Evolutionary conservation across 2,113 vertebrate genomes (phyloP), one percentile per base, ranked within the genome.

Genomic region (Paratilapia polleni): DNA sequence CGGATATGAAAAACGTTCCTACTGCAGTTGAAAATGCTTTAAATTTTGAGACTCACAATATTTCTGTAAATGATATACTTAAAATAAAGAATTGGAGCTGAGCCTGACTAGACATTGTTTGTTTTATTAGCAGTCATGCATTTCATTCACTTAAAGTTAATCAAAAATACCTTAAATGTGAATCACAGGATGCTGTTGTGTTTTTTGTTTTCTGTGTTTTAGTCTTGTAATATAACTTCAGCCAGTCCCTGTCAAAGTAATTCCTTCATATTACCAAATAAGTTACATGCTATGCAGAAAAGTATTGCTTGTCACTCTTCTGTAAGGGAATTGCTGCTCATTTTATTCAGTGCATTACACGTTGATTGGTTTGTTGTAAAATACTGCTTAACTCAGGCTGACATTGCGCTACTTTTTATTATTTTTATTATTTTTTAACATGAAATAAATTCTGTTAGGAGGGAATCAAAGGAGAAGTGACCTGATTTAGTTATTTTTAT

Each of bases 21-120:
- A 17, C 49, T 77, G 22, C 14, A 56, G 56, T 83, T 89, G 4
- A 82, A 82, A 85, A 80, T 77, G 17, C 26, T 87, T 68, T 90
- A 49, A 60, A 56, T 80, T 89, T 92, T 83, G 58, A 83, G 80
- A 85, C 82, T 89, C 78, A 89, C 64, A 86, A 86, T 79, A 87
- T 90, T 92, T 93, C 89, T 93, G 93, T 91, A 85, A 89, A 89
- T 74, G 28, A 17, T 82, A 81, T 78, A 81, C 86, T 88, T 85
- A n/a, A 86, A 95, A 95, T 93, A 92, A 95, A 93, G 66, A 85
- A 85, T 61, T 89, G 84, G 86, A 88, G 36, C 22, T 81, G 78
- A 88, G 41, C 86, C 36, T 57, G 84, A 60, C 66, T 62, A 36
- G 20, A 52, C 24, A 24, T 31, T 64, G 61, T 77, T 66, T 86